Evolutionary conservation across 2,113 vertebrate species (phyloP).

Genomic region (Arvicanthis niloticus): DNA sequence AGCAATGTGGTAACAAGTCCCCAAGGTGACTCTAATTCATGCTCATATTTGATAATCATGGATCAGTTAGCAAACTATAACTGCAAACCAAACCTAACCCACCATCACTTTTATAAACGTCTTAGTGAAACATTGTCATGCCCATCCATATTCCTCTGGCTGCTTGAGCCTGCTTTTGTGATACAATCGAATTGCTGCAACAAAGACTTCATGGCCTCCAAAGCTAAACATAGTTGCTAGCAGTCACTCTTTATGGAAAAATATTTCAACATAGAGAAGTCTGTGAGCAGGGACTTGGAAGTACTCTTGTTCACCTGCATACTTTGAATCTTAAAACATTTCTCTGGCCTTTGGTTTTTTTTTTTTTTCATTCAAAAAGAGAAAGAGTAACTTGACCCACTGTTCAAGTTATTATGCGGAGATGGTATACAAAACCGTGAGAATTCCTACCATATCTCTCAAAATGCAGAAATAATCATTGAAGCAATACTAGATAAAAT

Average conservation of each 20-base stretch:
- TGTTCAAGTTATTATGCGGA: not conserved
- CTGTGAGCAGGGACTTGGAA: not conserved
- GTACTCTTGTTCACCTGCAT: not conserved
- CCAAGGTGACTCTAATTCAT: not conserved
- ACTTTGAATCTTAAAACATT: constrained; percentile 38
- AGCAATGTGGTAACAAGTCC: not conserved
- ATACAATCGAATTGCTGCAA: not conserved
- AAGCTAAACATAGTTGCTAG: not conserved
- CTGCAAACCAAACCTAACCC: not conserved
- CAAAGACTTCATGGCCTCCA: not conserved
- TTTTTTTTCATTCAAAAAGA: not conserved
- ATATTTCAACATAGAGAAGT: constrained; percentile 5
- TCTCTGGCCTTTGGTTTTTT: constrained; percentile 32
- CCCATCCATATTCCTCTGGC: not conserved
- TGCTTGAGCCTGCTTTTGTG: not conserved
- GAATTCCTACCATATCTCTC: not conserved
- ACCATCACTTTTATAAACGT: not conserved
- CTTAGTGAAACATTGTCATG: not conserved
- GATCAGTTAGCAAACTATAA: not conserved
- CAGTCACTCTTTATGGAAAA: not conserved
- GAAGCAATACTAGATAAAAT: constrained; percentile 4
- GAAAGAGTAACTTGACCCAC: not conserved
- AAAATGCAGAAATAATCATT: not conserved
- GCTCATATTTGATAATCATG: not conserved
- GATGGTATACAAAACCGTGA: not conserved